These are phyloP conservation scores for Pharmacophagus antenor DNA, from an alignment of 2,888 invertebrate genomes.

Conservation along the genomic window DNA sequence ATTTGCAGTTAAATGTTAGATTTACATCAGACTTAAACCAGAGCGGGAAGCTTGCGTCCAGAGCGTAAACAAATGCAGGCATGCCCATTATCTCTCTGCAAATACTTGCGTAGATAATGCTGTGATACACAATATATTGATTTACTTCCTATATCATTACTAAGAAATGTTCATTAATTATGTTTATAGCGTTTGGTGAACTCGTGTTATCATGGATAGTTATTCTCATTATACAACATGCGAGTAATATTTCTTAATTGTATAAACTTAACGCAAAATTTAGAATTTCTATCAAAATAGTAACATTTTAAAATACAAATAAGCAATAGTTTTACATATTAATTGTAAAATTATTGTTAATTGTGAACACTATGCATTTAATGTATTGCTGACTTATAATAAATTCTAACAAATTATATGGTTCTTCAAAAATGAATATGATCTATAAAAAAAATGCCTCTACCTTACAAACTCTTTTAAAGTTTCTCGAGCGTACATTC, in stretches of 20 bases:
- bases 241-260: not conserved
- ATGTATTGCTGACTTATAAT: too few relatives aligned
- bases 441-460: not conserved
- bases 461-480: slow-evolving; percentile 25
- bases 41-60: slow-evolving; percentile 40
- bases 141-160: slow-evolving; percentile 46
- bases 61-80: slow-evolving; percentile 39
- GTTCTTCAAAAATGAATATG: not conserved
- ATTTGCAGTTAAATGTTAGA: slow-evolving; percentile 38
- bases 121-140: slow-evolving; percentile 41
- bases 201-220: slow-evolving; percentile 14
- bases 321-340: too few relatives aligned
- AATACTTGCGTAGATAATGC: slow-evolving; percentile 44
- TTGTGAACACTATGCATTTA: too few relatives aligned
- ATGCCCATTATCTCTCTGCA: slow-evolving; percentile 42
- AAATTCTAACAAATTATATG: too few relatives aligned
- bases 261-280: too few relatives aligned
- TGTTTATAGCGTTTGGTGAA: slow-evolving; percentile 33
- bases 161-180: slow-evolving; percentile 44
- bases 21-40: slow-evolving; percentile 27
- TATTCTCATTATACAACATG: not conserved
- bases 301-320: too few relatives aligned
- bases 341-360: too few relatives aligned
- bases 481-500: slow-evolving; percentile 39
- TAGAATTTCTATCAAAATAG: too few relatives aligned